Evolutionary conservation across 2,113 vertebrate genomes (phyloP), one percentile per base, ranked within the genome.

Genomic region (Sorex fumeus): DNA sequence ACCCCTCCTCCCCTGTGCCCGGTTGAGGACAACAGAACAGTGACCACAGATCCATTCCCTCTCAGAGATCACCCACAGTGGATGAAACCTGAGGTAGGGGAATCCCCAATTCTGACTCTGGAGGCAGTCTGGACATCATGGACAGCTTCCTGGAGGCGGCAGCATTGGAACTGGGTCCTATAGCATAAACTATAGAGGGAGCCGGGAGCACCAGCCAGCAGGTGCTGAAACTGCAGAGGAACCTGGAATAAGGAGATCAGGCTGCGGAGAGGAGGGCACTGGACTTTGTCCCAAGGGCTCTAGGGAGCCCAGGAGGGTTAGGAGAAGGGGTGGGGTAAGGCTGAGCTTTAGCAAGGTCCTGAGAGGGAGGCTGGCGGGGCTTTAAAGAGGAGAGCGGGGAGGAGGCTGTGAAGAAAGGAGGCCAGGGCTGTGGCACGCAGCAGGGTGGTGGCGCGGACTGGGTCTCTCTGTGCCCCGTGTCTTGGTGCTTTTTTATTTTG

Each of bases 81-180:
- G 60, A 15, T 30, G 79, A 76, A 57, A 27, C 21, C 32, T 45
- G 27, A 32, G 18, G 32, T 45, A 70, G 8, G 60, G 10, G 45
- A 67, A 43, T 45, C 32, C n/a, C 43, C 40, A n/a, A 40, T 25
- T 2, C 84, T 91, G 50, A 81, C 23, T 11, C 66, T 53, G 53
- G 53, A 53, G 53, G 53, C 21, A 79, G 43, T 60, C 15, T 23
- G 6, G 34, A 10, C 28, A 27, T 67, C 82, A 60, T 13, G 27
- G 71, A 40, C 4, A 69, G 40, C 72, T 89, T 93, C 67, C 84
- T 81, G 84, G 95, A 92, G 79, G 82, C 36, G 50, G 66, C 4
- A 23, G 18, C 34, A 6, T 60, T 47, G 60, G 10, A 0, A 36
- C 40, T 30, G 32, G 4, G 8, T 28, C 32, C 64, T 19, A 21